phyloP scores from a whole-genome alignment of 53 echinoderm and acorn worm species.

The Crossaster papposus region DNA sequence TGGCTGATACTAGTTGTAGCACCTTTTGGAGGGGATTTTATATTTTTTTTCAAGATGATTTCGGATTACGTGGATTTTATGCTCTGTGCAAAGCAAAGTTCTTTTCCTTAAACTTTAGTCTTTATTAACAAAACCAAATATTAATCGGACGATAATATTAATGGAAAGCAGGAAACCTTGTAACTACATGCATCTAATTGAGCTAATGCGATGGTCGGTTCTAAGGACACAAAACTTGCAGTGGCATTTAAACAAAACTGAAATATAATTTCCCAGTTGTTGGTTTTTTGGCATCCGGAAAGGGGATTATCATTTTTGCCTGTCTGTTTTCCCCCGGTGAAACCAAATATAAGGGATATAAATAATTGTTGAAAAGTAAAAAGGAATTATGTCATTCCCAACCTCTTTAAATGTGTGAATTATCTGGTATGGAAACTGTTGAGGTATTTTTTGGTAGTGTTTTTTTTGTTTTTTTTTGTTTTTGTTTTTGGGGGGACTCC shows the following conservation, averaged over 20 bases:
- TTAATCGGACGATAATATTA: neutral
- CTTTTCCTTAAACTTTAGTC: neutral
- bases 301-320: slow-evolving; percentile 21
- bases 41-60: neutral
- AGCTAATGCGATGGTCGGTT: neutral
- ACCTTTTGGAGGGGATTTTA: neutral
- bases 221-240: slow-evolving; percentile 47
- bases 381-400: slow-evolving; percentile 38
- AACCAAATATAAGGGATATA: slow-evolving; percentile 26
- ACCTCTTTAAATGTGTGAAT: slow-evolving; percentile 1
- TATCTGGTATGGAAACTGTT: neutral
- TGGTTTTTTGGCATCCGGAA: neutral
- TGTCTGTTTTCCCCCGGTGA: neutral
- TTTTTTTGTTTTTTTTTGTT: neutral
- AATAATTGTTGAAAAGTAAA: slow-evolving; percentile 14
- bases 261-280: neutral
- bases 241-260: slow-evolving; percentile 27
- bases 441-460: slow-evolving; percentile 13
- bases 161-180: neutral
- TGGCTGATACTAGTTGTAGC: neutral
- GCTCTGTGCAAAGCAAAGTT: neutral
- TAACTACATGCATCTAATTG: neutral
- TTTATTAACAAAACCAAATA: neutral
- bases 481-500: slow-evolving; percentile 14
- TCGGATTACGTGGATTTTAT: neutral